Evolutionary conservation across 2,888 invertebrate genomes (phyloP), one percentile per base, ranked within the genome.

Genomic region (Tanaodytes sp.): DNA sequence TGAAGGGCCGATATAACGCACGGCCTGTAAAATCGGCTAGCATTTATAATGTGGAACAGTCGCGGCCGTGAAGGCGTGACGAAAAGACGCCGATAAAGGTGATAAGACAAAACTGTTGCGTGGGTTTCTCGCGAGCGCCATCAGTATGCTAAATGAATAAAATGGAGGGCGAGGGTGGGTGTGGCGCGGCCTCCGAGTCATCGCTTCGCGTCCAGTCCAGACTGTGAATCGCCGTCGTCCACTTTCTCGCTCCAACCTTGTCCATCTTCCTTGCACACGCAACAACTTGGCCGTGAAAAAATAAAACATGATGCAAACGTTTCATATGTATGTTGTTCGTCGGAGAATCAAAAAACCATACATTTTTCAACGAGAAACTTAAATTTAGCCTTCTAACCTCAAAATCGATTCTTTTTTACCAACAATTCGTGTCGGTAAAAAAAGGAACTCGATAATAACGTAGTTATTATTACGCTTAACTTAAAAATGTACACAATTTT

Each of bases 181-280:
- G 79, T 79, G 80, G 79, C 52, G 69, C 51, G 59, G 61, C 58
- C 64, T 75, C 75, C 78, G 78, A 79, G 76, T 78, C 80, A 78
- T 75, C 74, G 74, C 37, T 63, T 55, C 46, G 59, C 71, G 49
- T 71, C 67, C 59, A 63, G 72, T 71, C 69, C 61, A 63, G 68
- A 63, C 68, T 58, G 58, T 62, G 62, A 52, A 68, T 63, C 62
- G 62, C 62, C 62, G 57, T 52, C 45, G 23, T 36, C 51, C 46
- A 43, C 61, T 55, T 37, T 61, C 61, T 49, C 61, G 15, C 57
- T 49, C 27, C 45, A 46, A 49, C 67, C 40, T 36, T n/a, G n/a
- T 45, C 27, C 27, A 37, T 55, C 61, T 57, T 49, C 31, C 39
- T 58, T 40, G 39, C 46, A 42, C 49, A 45, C 55, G 57, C 66